Conservation (phyloP, 2,113 vertebrate species). For the Hipposideros armiger region DNA sequence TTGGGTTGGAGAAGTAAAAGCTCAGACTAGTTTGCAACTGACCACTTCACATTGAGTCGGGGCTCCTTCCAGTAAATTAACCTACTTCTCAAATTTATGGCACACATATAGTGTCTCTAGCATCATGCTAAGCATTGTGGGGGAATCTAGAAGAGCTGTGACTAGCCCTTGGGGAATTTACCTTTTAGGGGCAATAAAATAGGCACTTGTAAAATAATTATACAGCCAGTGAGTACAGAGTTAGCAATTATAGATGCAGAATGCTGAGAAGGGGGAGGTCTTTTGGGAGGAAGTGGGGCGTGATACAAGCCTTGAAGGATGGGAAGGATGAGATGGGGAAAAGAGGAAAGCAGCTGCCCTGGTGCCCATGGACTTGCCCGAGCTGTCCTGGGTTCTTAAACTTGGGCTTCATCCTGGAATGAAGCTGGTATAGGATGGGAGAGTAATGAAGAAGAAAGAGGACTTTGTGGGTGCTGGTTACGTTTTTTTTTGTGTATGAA, state of each 20-base stretch:
- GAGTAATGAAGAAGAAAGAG: neutral
- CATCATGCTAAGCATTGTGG: neutral
- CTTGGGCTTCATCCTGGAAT: neutral
- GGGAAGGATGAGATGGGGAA: neutral
- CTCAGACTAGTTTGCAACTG: neutral
- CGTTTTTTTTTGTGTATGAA: neutral
- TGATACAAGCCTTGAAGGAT: neutral
- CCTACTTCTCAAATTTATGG: neutral
- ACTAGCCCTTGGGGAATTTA: conserved; percentile 26
- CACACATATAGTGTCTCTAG: neutral
- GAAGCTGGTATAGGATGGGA: neutral
- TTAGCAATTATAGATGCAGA: neutral
- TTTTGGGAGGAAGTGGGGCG: neutral
- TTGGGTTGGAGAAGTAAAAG: neutral
- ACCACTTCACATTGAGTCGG: neutral
- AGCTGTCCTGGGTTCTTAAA: neutral
- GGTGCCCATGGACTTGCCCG: neutral
- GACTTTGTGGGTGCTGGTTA: neutral
- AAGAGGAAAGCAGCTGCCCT: neutral
- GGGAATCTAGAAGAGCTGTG: neutral
- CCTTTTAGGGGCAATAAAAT: conserved; percentile 47
- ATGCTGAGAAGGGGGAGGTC: neutral
- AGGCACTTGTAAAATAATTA: conserved; percentile 37
- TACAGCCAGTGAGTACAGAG: neutral
- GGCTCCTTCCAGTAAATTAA: neutral